These are phyloP conservation scores for Caenorhabditis elegans DNA, from an alignment of 1,140 invertebrate genomes.

Conservation along the genomic window WBcel235 BX284604.4:6566001-6566500, in stretches of 20 bases:
- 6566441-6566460: no score
- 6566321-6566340: constrained; percentile 52
- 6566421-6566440: no score
- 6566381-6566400: neutral
- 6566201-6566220: constrained; percentile 2
- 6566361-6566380: neutral
- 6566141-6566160: neutral
- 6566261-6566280: constrained; percentile 29
- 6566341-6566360: constrained; percentile 24
- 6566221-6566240: constrained; percentile 31
- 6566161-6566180: constrained; percentile 22
- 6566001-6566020: neutral
- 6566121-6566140: neutral
- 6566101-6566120: constrained; percentile 2
- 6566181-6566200: constrained; percentile 31
- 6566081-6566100: constrained; percentile 22
- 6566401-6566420: no score
- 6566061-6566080: constrained; percentile 20
- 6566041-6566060: constrained; percentile 16
- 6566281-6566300: neutral
- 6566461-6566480: no score
- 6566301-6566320: constrained; percentile 26
- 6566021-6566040: constrained; percentile 15
- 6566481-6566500: no score
- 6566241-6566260: constrained; percentile 36